Evolutionary conservation across 2,113 vertebrate genomes (phyloP).

Genomic region (Balaeniceps rex): DNA sequence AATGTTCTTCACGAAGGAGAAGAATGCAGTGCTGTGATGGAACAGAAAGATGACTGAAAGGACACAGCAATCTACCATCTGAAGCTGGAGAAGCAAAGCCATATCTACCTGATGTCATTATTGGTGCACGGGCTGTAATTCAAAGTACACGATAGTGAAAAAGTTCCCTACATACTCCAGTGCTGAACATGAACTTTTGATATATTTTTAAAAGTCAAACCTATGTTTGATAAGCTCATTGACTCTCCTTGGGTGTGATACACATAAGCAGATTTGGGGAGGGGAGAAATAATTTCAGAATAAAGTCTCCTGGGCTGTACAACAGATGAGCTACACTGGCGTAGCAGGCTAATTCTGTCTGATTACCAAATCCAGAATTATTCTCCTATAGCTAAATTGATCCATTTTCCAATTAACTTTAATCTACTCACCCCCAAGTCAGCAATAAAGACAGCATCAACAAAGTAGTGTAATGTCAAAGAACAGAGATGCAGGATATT

Average conservation of each 20-base stretch:
- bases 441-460: background rate
- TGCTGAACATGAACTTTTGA: background rate
- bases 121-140: background rate
- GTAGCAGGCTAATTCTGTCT: fast-evolving
- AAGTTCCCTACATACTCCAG: background rate
- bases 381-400: background rate
- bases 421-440: background rate
- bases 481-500: background rate
- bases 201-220: background rate
- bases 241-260: background rate
- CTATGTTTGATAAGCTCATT: background rate
- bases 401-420: background rate
- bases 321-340: background rate
- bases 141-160: background rate
- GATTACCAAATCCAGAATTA: background rate
- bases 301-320: background rate
- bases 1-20: background rate
- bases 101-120: background rate
- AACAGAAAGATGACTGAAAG: background rate
- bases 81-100: background rate
- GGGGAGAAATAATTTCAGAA: background rate
- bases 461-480: background rate
- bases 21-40: background rate
- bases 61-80: background rate
- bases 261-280: background rate